Percentiles rank a stretch among this genome's conserved stretches.
Evolutionary conservation across 2,113 vertebrate species (phyloP).

Genomic region (Acanthisitta chloris): DNA sequence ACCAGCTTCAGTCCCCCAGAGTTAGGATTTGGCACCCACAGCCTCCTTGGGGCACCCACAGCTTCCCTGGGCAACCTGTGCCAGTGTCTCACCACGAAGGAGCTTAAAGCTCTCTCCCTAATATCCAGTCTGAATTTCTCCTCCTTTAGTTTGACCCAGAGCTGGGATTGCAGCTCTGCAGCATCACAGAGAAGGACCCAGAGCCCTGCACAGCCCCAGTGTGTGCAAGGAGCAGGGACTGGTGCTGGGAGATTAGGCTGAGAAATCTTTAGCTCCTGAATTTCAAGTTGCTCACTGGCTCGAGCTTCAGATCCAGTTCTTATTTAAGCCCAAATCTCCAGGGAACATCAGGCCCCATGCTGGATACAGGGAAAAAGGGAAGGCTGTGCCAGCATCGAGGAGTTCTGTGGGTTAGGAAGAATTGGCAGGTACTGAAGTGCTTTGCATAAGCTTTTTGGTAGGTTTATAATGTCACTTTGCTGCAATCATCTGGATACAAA

Average conservation of each 20-base stretch:
- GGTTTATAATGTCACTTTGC: not conserved
- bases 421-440: not conserved
- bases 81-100: too few relatives aligned
- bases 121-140: too few relatives aligned
- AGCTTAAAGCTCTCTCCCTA: too few relatives aligned
- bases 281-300: not conserved
- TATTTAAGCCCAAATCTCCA: not conserved
- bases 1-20: not conserved
- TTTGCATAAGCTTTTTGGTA: not conserved
- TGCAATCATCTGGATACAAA: not conserved
- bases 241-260: not conserved
- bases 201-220: not conserved
- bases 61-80: too few relatives aligned
- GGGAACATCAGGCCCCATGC: not conserved
- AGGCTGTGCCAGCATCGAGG: not conserved
- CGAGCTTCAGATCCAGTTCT: not conserved
- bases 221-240: not conserved
- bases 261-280: not conserved
- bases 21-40: not conserved
- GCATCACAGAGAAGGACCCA: not conserved
- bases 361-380: not conserved
- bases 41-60: too few relatives aligned
- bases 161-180: not conserved
- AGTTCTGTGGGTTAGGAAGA: not conserved
- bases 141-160: too few relatives aligned